Evolutionary conservation across 2,797 vertebrate genomes (phyloP).

Genomic region (Botia almorhae): DNA sequence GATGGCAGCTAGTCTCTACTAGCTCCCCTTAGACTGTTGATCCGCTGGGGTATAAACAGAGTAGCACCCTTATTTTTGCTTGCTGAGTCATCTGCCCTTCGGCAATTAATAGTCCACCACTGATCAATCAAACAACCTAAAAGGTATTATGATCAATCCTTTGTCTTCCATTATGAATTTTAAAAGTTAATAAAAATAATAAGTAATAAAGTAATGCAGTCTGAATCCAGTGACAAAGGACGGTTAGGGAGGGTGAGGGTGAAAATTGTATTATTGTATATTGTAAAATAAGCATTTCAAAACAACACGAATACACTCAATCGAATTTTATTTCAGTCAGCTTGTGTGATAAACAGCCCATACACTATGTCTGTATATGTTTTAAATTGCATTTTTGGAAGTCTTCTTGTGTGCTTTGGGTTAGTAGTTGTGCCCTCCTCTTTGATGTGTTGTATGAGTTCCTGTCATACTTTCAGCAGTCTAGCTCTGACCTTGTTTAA

Average conservation of each 20-base stretch:
- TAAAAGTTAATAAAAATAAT: too few relatives aligned
- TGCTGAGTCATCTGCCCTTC: too few relatives aligned
- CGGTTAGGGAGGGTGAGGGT: too few relatives aligned
- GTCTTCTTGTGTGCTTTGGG: constrained; percentile 34
- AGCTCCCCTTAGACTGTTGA: too few relatives aligned
- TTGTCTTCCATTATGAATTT: too few relatives aligned
- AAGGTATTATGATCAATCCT: too few relatives aligned
- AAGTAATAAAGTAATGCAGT: not conserved
- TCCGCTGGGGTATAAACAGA: too few relatives aligned
- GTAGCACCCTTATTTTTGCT: too few relatives aligned
- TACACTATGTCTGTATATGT: not conserved
- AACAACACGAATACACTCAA: constrained; percentile 14
- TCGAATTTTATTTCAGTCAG: constrained; percentile 12
- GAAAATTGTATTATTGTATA: not conserved
- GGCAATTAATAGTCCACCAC: too few relatives aligned
- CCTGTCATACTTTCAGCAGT: constrained; percentile 77
- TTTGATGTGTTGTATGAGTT: constrained; percentile 73
- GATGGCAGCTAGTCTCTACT: too few relatives aligned
- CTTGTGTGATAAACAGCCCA: not conserved
- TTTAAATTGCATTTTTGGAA: constrained; percentile 33
- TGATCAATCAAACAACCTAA: too few relatives aligned
- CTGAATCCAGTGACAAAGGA: not conserved
- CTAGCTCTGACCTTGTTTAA: constrained; percentile 81
- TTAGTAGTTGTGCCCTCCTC: constrained; percentile 48
- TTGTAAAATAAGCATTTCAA: constrained; percentile 7